Base-by-base conservation (phyloP, 2,113 vertebrate species). In the Cichladusa arquata region DNA sequence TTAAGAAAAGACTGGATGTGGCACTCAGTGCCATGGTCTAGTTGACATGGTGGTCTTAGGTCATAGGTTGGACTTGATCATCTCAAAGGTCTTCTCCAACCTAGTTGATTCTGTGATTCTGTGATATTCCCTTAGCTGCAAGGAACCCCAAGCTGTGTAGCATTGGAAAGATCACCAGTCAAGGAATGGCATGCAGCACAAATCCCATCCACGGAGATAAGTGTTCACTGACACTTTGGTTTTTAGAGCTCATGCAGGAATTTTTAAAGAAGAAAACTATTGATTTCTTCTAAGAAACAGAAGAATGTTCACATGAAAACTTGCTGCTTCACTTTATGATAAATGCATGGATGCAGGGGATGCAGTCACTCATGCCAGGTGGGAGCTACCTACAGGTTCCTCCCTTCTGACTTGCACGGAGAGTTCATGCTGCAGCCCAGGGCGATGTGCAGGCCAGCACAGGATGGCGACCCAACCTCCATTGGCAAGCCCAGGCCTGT, bases 401-500 rank as follows among this genome's bases (percentile, higher is more conserved):
- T 73, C 22, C 26, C 25, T 87, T 71, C 36, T 34, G 14, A n/a
- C 2, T 45, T 26, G 28, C 25, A 17, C 0, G 0, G 8, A 19
- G 5, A 25, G 33, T 25, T 73, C 33, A 29, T 56, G 29, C 53
- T 81, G 44, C 23, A 50, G 34, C 34, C 60, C 45, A 33, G 38
- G 48, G 29, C 3, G 0, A 47, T 3, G 5, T 45, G 38, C 57
- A 58, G 72, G 53, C 16, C 44, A 90, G 88, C 42, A 66, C n/a
- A 48, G 53, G 29, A 60, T 0, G 3, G 23, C 10, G 45, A 86
- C 11, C 31, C 88, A 76, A 10, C 8, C 67, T 53, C 3, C 12
- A 14, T 64, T 0, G 0, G 23, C 54, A 72, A 77, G 38, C 23
- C 42, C n/a, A 73, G 22, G 8, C 36, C n/a, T 65, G 38, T 44